Evolutionary conservation across 2,888 invertebrate species (phyloP), one percentile per base, ranked within the genome.

Genomic region (Lymantria monacha): DNA sequence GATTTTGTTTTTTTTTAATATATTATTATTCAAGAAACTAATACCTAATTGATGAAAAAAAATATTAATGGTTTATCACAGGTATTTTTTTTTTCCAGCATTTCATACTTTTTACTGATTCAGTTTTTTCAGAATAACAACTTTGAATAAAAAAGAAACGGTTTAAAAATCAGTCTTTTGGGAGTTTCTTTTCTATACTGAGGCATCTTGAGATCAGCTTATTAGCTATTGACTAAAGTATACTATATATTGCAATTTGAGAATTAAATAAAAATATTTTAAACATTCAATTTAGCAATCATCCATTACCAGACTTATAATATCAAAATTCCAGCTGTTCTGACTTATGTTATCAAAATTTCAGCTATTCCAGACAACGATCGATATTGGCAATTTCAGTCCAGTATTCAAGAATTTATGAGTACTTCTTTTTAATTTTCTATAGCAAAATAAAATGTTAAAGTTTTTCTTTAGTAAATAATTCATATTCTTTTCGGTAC

Each of bases 101-200:
- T 55, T 69, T 55, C 62, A 51, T 53, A 63, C 60, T 63, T 66
- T n/a, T 63, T 60, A 69, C 66, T 46, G 50, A 54, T 49, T 54
- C 48, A 12, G 45, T 36, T 43, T 51, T 33, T 38, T 36, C 30
- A 49, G 42, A 53, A 54, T 45, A 46, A 53, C 41, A 53, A 46
- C 13, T 56, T 68, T 61, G 53, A 55, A 55, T 49, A 53, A 55
- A 13, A 60, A 71, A 69, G 70, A 13, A 60, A 71, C 68, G 70
- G 73, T 69, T 69, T 62, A 50, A 69, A 59, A 62, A 66, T 73
- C 73, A 73, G 73, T 73, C 73, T 73, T 67, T 62, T 55, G 37
- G 62, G 57, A 41, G 60, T 50, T 47, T 51, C 57, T 54, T 47
- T 53, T 53, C 53, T 46, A 56, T 61, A 61, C 50, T 56, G 66